Evolutionary conservation across 2,797 vertebrate species (phyloP).

Genomic region (Masticophis lateralis): DNA sequence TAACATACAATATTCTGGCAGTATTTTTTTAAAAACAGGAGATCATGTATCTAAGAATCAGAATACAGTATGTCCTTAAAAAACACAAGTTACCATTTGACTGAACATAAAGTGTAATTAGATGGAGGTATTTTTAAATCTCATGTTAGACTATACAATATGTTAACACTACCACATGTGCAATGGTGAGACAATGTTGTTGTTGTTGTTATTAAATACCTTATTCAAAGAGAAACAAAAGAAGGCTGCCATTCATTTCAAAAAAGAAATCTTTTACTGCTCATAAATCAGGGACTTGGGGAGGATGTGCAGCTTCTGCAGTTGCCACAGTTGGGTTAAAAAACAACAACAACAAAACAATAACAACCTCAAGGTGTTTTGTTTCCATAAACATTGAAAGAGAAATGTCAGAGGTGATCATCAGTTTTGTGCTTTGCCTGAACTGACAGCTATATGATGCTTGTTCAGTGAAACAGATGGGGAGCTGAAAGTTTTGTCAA

Average conservation of each 20-base stretch:
- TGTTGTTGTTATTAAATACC: not conserved
- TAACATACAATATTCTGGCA: not conserved
- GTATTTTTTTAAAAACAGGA: not conserved
- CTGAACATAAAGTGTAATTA: not conserved
- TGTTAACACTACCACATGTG: constrained; percentile 39
- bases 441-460: constrained; percentile 99
- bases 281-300: not conserved
- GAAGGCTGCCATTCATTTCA: constrained; percentile 28
- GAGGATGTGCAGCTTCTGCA: constrained; percentile 25
- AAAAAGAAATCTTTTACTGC: not conserved
- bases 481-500: constrained; percentile 99
- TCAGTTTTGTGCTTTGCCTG: constrained; percentile 86
- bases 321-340: constrained; percentile 59
- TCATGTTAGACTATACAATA: not conserved
- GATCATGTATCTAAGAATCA: not conserved
- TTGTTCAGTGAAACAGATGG: constrained; percentile 97
- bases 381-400: constrained; percentile 98
- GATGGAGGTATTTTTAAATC: not conserved
- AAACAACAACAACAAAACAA: constrained; percentile 35
- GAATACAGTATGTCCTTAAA: too few relatives aligned
- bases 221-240: constrained; percentile 16
- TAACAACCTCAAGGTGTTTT: constrained; percentile 70
- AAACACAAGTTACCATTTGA: not conserved
- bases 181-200: not conserved
- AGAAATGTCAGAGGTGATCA: constrained; percentile 93